Conservation (phyloP, 2,888 invertebrate genomes). For the Melieria crassipennis region DNA sequence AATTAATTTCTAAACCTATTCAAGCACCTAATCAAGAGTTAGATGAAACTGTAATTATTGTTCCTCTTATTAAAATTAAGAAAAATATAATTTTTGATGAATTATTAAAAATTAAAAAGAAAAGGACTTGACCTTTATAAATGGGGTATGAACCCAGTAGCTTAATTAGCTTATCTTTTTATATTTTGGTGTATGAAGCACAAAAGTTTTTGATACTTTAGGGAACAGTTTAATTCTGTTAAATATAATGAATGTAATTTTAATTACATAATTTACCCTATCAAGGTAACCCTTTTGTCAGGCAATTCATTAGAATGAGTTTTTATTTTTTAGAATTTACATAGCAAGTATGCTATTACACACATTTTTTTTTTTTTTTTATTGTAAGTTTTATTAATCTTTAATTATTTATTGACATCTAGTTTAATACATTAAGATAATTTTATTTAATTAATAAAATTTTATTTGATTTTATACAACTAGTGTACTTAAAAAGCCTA, state of each 20-base stretch:
- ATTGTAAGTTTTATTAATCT: no score
- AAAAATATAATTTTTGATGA: conserved; percentile 69
- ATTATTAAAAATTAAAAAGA: conserved; percentile 68
- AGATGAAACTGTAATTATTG: conserved; percentile 68
- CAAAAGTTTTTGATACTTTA: conserved; percentile 72
- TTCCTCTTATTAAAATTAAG: conserved; percentile 66
- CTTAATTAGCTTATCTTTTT: conserved; percentile 70
- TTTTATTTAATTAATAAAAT: no score
- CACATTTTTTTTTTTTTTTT: no score
- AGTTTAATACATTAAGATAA: no score
- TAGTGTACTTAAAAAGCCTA: no score
- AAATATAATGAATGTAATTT: conserved; percentile 60
- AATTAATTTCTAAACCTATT: conserved; percentile 74
- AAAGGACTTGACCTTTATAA: conserved; percentile 67
- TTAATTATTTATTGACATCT: no score
- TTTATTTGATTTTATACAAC: no score
- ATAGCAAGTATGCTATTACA: no score
- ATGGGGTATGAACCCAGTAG: conserved; percentile 67
- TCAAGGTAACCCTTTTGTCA: not conserved
- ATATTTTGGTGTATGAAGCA: conserved; percentile 74
- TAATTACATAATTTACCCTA: conserved; percentile 2
- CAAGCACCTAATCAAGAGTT: conserved; percentile 68
- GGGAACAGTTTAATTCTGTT: conserved; percentile 73
- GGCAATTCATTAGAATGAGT: not conserved
- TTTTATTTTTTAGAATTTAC: no score